phyloP scores from a whole-genome alignment of 2,888 invertebrate species.

The Drosophila austrosaltans region DNA sequence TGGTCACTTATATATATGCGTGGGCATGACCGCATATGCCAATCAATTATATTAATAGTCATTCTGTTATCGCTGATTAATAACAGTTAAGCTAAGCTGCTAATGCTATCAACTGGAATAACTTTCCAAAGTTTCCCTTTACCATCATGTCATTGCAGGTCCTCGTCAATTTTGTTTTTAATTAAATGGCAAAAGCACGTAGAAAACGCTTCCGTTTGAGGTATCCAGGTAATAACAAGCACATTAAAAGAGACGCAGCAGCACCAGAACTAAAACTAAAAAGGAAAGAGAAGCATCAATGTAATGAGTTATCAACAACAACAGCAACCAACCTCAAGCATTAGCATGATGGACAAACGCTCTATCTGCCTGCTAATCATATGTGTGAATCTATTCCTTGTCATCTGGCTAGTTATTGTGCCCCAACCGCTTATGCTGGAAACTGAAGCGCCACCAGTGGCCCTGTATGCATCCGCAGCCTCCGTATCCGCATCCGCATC shows the following conservation, averaged over 20 bases:
- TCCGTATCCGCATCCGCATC: constrained; percentile 27
- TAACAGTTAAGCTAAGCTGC: constrained; percentile 10
- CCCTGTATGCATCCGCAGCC: constrained; percentile 9
- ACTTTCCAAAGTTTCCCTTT: constrained; percentile 14
- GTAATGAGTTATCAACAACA: constrained; percentile 14
- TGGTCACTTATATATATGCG: background rate
- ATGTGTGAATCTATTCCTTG: constrained; percentile 81
- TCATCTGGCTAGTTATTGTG: constrained; percentile 83
- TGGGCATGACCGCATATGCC: constrained; percentile 11
- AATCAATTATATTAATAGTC: constrained; percentile 42
- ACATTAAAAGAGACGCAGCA: constrained; percentile 23
- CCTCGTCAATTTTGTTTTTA: constrained; percentile 31
- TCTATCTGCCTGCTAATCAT: constrained; percentile 81
- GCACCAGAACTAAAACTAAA: constrained; percentile 8
- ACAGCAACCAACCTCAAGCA: constrained; percentile 40
- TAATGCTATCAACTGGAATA: constrained; percentile 2
- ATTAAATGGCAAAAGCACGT: constrained; percentile 73
- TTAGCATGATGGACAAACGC: constrained; percentile 82
- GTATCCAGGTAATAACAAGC: constrained; percentile 47
- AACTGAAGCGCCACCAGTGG: constrained; percentile 57
- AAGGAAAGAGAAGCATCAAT: constrained; percentile 17
- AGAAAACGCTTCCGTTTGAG: constrained; percentile 70
- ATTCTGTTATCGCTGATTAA: constrained; percentile 20
- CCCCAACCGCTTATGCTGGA: constrained; percentile 77
- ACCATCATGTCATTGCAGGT: constrained; percentile 39